Conservation (phyloP, 1,140 invertebrate genomes). For the Drosophila virilis region DNA sequence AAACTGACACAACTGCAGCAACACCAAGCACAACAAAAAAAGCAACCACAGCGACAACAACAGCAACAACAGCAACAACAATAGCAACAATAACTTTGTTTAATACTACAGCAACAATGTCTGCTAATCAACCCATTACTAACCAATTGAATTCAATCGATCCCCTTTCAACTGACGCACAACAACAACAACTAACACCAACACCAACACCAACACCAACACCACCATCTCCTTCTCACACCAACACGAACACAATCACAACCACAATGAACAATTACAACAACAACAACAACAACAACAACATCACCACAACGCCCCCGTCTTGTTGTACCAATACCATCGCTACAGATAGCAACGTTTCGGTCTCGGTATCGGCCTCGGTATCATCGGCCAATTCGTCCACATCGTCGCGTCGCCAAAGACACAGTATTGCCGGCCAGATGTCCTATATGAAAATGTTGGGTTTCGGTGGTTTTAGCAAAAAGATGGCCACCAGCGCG, state of each 20-base stretch:
- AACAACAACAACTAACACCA: conserved; percentile 27
- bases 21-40: conserved; percentile 1
- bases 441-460: conserved; percentile 95
- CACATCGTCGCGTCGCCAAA: conserved; percentile 90
- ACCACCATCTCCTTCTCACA: conserved; percentile 3
- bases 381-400: conserved; percentile 78
- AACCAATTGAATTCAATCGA: conserved; percentile 60
- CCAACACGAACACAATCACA: conserved; percentile 32
- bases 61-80: conserved; percentile 17
- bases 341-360: conserved; percentile 80
- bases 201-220: conserved; percentile 33
- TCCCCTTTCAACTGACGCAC: conserved; percentile 55
- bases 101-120: conserved; percentile 40
- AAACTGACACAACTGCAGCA: conserved; percentile 1
- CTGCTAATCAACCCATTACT: conserved; percentile 58
- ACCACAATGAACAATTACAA: conserved; percentile 14
- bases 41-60: conserved; percentile 11
- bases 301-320: conserved; percentile 39
- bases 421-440: conserved; percentile 96
- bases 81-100: conserved; percentile 16
- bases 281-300: conserved; percentile 24
- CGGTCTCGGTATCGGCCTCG: conserved; percentile 74
- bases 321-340: conserved; percentile 61
- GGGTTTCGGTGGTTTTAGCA: conserved; percentile 88
- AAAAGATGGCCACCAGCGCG: conserved; percentile 89